Conservation (phyloP, 2,888 invertebrate species). For the Stenotaenia linearis region DNA sequence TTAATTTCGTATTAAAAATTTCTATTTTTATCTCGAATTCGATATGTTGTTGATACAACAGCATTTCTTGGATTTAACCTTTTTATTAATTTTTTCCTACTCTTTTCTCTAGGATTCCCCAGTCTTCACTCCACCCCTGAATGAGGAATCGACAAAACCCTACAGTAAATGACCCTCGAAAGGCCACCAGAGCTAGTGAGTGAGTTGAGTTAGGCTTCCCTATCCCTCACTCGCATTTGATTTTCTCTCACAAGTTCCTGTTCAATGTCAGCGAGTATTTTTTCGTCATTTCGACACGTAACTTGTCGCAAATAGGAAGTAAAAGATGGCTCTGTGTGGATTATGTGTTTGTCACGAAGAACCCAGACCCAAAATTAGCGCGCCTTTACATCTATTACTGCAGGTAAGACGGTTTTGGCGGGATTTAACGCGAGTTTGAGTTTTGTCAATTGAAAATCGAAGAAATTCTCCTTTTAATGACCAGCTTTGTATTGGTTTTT, state of each 20-base stretch:
- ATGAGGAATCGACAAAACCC: slow-evolving; percentile 20
- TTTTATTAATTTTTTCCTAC: neutral
- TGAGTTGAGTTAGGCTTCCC: slow-evolving; percentile 21
- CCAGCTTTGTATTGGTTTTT: neutral
- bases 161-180: slow-evolving; percentile 26
- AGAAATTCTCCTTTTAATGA: too few species aligned
- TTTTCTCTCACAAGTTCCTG: neutral
- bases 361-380: slow-evolving; percentile 6
- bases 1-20: neutral
- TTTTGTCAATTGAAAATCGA: neutral
- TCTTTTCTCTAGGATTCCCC: slow-evolving; percentile 14
- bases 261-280: neutral
- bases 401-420: neutral
- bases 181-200: slow-evolving; percentile 12
- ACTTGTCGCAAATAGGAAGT: neutral
- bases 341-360: neutral
- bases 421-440: neutral
- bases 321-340: neutral
- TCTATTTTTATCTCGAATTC: neutral
- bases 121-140: neutral
- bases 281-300: neutral
- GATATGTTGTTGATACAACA: too few species aligned
- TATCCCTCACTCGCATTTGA: neutral
- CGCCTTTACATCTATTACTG: neutral
- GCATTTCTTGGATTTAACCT: neutral